Percentiles rank a stretch among this genome's conserved stretches.
Evolutionary conservation across 2,113 vertebrate species (phyloP).

Genomic region (Labrus mixtus): DNA sequence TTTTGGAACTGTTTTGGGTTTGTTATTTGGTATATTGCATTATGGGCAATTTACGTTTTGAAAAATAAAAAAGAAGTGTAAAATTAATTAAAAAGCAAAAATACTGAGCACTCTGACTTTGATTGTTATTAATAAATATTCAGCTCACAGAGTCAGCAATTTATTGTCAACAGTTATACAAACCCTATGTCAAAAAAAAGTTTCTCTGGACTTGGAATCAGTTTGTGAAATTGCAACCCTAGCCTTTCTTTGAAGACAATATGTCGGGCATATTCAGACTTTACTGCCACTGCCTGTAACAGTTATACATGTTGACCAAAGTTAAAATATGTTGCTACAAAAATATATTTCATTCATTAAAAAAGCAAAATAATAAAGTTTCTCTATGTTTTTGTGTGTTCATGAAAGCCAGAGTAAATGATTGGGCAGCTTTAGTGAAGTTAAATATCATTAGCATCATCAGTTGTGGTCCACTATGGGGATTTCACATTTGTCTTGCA

Average conservation of each 20-base stretch:
- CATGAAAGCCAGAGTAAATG: no score
- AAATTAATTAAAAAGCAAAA: slow-evolving; percentile 1
- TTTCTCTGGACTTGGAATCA: slow-evolving; percentile 12
- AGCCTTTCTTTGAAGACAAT: slow-evolving; percentile 26
- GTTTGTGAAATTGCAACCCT: slow-evolving; percentile 20
- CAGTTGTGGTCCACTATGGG: neutral
- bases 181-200: slow-evolving; percentile 7
- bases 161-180: slow-evolving; percentile 7
- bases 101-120: slow-evolving; percentile 19
- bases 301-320: slow-evolving; percentile 75
- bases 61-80: slow-evolving; percentile 17
- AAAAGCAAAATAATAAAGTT: slow-evolving; percentile 54
- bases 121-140: slow-evolving; percentile 32
- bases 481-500: neutral
- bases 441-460: neutral
- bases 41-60: slow-evolving; percentile 32
- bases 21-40: slow-evolving; percentile 41
- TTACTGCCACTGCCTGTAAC: slow-evolving; percentile 52
- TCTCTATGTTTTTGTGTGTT: slow-evolving; percentile 14
- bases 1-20: slow-evolving; percentile 41
- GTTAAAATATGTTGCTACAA: slow-evolving; percentile 46
- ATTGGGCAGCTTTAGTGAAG: no score
- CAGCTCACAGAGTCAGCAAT: slow-evolving; percentile 25
- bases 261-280: slow-evolving; percentile 32
- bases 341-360: slow-evolving; percentile 72